Evolutionary conservation across 2,113 vertebrate genomes (phyloP).

Genomic region (Chaenocephalus aceratus): DNA sequence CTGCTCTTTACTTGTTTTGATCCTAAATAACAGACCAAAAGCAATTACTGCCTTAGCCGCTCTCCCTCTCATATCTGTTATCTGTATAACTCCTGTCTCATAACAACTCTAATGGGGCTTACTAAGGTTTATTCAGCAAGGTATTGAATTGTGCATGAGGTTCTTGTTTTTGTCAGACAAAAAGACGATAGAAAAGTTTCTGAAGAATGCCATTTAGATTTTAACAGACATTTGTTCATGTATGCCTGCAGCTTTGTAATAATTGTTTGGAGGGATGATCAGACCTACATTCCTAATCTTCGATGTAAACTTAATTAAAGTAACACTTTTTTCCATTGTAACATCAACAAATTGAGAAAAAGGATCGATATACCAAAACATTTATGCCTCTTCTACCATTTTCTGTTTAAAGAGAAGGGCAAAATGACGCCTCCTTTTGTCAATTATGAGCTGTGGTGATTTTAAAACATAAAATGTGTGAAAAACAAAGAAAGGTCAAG

Average conservation of each 20-base stretch:
- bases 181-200: conserved; percentile 2
- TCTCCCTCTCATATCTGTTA: conserved; percentile 23
- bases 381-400: conserved; percentile 10
- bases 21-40: conserved; percentile 41
- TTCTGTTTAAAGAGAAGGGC: conserved; percentile 8
- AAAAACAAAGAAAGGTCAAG: not conserved
- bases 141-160: conserved; percentile 22
- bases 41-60: conserved; percentile 44
- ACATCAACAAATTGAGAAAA: conserved; percentile 16
- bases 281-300: conserved; percentile 21
- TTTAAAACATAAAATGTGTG: not conserved
- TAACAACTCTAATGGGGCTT: conserved; percentile 12
- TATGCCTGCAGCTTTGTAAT: conserved; percentile 28
- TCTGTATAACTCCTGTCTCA: conserved; percentile 35
- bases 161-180: conserved; percentile 20
- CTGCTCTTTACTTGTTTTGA: conserved; percentile 39
- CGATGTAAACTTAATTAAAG: conserved; percentile 14
- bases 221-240: not conserved
- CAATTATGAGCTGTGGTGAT: not conserved
- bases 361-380: conserved; percentile 4
- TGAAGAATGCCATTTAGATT: conserved; percentile 8
- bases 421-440: conserved; percentile 7
- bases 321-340: conserved; percentile 9
- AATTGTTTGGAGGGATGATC: conserved; percentile 24
- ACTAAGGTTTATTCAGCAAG: conserved; percentile 20